Percentiles rank a stretch among this genome's conserved stretches.
Conservation (phyloP, 2,113 vertebrate genomes). For the Hippocampus comes region DNA sequence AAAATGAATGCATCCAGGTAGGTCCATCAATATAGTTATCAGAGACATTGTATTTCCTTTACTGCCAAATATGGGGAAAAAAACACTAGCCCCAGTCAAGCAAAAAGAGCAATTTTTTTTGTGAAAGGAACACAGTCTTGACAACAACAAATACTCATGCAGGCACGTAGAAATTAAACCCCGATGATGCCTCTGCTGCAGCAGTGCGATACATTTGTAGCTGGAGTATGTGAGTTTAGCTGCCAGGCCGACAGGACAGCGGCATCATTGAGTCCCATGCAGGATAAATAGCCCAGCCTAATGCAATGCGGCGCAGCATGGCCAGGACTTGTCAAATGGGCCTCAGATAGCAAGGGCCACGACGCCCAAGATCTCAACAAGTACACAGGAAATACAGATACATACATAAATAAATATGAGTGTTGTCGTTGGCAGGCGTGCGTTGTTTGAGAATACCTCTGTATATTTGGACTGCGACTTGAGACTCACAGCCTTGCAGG, state of each 20-base stretch:
- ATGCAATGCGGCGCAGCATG: constrained; percentile 44
- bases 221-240: constrained; percentile 16
- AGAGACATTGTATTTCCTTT: background rate
- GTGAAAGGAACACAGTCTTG: constrained; percentile 4
- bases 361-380: constrained; percentile 59
- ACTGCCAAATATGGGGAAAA: background rate
- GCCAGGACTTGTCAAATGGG: constrained; percentile 54
- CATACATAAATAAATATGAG: constrained; percentile 73
- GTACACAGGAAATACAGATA: constrained; percentile 75
- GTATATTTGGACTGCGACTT: constrained; percentile 72
- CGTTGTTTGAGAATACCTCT: constrained; percentile 73
- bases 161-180: background rate
- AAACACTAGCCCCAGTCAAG: background rate
- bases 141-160: background rate
- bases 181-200: background rate
- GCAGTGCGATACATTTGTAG: constrained; percentile 33
- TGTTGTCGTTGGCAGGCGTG: constrained; percentile 71
- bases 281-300: constrained; percentile 58
- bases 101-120: background rate
- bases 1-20: background rate
- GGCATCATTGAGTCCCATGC: constrained; percentile 54
- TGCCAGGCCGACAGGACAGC: constrained; percentile 59
- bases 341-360: constrained; percentile 56
- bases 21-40: background rate
- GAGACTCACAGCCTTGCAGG: constrained; percentile 54